phyloP scores from a whole-genome alignment of 2,113 vertebrate genomes.

The Pygoscelis adeliae region DNA sequence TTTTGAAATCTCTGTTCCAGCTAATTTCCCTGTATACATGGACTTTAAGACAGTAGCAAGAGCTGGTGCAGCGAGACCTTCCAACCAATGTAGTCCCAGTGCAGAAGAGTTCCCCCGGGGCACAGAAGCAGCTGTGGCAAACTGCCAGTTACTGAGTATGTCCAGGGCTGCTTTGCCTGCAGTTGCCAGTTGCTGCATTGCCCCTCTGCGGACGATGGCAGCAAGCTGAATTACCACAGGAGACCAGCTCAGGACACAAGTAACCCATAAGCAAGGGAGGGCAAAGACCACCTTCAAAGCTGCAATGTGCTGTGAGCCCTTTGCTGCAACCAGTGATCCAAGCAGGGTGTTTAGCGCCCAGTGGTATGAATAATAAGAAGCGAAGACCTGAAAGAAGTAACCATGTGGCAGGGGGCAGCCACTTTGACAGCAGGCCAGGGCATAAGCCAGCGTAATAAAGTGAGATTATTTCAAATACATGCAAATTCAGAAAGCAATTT shows the following conservation, averaged over 20 bases:
- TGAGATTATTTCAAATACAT: conserved; percentile 42
- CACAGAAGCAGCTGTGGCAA: neutral
- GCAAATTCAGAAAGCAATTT: conserved; percentile 18
- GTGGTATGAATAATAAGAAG: neutral
- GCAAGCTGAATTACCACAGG: neutral
- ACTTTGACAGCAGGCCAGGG: neutral
- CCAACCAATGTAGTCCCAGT: neutral
- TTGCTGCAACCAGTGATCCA: neutral
- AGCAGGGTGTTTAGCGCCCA: neutral
- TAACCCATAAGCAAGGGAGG: neutral
- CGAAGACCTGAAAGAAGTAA: neutral
- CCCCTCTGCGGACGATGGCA: neutral
- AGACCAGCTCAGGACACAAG: neutral
- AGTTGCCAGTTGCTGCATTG: neutral
- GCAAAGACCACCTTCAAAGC: neutral
- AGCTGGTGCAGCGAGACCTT: neutral
- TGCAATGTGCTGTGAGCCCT: neutral
- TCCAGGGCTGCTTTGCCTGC: neutral
- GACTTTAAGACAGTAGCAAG: neutral
- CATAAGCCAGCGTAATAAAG: neutral
- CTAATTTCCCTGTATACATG: neutral
- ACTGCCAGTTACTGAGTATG: neutral
- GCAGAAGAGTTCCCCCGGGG: neutral
- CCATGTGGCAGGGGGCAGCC: neutral
- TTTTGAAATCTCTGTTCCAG: neutral